Conservation (phyloP, 2,113 vertebrate genomes). For the Litocranius walleri region DNA sequence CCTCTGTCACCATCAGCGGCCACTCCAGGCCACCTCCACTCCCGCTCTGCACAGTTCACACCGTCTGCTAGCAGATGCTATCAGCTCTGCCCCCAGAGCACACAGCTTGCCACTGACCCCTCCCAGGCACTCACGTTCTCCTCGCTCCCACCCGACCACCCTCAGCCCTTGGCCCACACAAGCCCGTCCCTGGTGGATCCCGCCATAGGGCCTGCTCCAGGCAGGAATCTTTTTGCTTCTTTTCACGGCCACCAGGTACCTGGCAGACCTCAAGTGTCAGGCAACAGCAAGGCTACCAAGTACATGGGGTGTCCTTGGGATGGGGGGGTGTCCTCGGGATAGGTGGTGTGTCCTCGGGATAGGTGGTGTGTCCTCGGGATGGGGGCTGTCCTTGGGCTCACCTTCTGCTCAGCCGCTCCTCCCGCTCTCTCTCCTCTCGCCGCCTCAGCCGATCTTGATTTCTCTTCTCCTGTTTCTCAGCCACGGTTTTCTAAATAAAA, state of each 20-base stretch:
- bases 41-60: neutral
- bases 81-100: neutral
- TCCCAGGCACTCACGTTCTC: neutral
- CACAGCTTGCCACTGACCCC: too few relatives aligned
- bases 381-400: conserved; percentile 38
- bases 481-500: conserved; percentile 91
- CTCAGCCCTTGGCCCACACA: neutral
- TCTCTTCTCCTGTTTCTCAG: conserved; percentile 96
- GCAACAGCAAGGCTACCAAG: neutral
- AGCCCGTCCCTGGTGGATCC: neutral
- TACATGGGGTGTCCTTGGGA: neutral
- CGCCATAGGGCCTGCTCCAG: neutral
- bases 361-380: neutral
- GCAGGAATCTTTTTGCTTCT: neutral
- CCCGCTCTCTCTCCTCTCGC: conserved; percentile 95
- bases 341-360: neutral
- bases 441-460: conserved; percentile 96
- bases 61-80: neutral
- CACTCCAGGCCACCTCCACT: neutral
- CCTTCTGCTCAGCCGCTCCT: conserved; percentile 88
- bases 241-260: neutral
- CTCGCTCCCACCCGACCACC: fast-evolving
- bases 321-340: neutral
- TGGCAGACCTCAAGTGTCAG: neutral
- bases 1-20: neutral